Base-by-base conservation (phyloP, 2,888 invertebrate genomes). In the Dryomyza anilis region DNA sequence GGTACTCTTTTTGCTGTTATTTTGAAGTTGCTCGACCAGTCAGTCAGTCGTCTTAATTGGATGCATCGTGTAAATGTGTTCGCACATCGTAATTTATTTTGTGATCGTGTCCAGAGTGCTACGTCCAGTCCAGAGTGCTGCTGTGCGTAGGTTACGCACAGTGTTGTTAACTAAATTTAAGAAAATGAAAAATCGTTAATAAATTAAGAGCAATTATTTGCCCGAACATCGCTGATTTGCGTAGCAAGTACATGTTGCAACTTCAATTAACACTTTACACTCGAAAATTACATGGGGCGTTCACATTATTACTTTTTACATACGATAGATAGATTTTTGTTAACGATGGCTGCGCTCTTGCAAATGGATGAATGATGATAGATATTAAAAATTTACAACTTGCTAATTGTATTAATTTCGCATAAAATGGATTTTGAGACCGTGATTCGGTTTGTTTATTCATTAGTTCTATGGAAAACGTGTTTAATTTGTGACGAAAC, bases 401-500 rank as follows among this genome's bases (percentile, higher is more conserved):
- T 73, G 76, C 73, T 78, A 78, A 78, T 79, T 79, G 78, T 74
- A 73, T 76, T 73, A 76, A 78, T 70, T 73, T 74, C 69, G 68
- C 68, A 71, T 67, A 70, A 72, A 73, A 72, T 71, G 70, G 71
- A 43, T 53, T 61, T 53, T 36, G 36, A 25, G 19, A 29, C 53
- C 52, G 12, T 27, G 61, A 61, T 55, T 36, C 39, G 57, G 48
- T 39, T 70, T 64, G 76, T 74, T 76, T 79, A 79, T 79, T 79
- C 79, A 78, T 79, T 79, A 78, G 76, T 75, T 79, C 78, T 74
- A 70, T 72, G 67, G 78, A 78, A 79, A 79, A 78, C 79, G 79
- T 79, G 79, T 79, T 79, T 78, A 78, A 79, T 79, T 79, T 79
- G 79, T 78, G 79, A 78, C 79, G 79, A 79, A 78, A n/a, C n/a